These are phyloP conservation scores for Lasius platythorax DNA, from an alignment of 2,888 invertebrate genomes.

Conservation along the genomic window DNA sequence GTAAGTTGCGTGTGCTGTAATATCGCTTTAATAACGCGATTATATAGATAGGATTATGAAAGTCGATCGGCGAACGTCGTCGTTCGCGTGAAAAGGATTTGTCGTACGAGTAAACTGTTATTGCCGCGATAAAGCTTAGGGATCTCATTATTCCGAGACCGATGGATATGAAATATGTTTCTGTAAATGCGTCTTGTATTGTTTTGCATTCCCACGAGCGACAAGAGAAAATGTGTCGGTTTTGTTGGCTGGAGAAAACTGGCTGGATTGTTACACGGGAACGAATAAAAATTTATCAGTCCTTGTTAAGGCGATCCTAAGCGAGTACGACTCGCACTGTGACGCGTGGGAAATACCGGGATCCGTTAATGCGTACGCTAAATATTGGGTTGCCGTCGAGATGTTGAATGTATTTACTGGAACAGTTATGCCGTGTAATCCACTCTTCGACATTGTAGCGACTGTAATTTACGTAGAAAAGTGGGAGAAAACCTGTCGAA, in stretches of 20 bases:
- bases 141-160: neutral
- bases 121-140: neutral
- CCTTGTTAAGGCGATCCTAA: conserved; percentile 59
- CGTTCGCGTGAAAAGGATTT: neutral
- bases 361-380: conserved; percentile 32
- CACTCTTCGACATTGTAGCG: neutral
- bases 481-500: neutral
- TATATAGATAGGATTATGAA: conserved; percentile 41
- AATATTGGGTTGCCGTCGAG: conserved; percentile 33
- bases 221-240: conserved; percentile 56
- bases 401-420: neutral
- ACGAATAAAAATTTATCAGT: conserved; percentile 64
- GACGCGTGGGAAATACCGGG: conserved; percentile 61
- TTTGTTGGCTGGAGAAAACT: conserved; percentile 31
- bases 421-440: conserved; percentile 30
- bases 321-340: neutral
- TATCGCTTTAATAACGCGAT: conserved; percentile 22
- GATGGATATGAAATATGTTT: neutral
- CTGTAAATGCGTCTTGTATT: conserved; percentile 27
- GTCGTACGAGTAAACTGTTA: neutral
- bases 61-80: neutral
- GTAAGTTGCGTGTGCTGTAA: conserved; percentile 33
- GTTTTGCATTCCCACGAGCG: conserved; percentile 57
- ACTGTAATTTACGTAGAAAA: neutral
- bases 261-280: conserved; percentile 42